Evolutionary conservation across 2,797 vertebrate species (phyloP).

Genomic region (Lateolabrax maculatus): DNA sequence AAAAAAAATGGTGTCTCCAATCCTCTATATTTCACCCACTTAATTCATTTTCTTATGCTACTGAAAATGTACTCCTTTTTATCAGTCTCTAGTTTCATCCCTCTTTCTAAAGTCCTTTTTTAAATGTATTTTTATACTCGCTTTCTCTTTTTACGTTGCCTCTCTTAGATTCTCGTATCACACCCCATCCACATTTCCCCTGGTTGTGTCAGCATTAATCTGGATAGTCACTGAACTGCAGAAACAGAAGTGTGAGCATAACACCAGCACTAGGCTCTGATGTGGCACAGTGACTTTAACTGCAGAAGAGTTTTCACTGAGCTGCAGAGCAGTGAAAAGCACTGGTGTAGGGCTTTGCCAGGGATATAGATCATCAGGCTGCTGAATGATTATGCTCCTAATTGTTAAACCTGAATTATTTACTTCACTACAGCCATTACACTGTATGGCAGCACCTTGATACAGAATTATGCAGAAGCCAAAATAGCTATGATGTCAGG

Average conservation of each 20-base stretch:
- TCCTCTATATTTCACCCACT: background rate
- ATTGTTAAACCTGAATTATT: slow-evolving; percentile 47
- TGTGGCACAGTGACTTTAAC: slow-evolving; percentile 28
- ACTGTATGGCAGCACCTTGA: background rate
- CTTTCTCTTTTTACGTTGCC: background rate
- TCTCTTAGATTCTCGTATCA: slow-evolving; percentile 25
- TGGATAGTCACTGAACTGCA: slow-evolving; percentile 39
- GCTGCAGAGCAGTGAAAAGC: slow-evolving; percentile 5
- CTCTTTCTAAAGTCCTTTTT: background rate
- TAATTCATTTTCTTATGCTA: background rate
- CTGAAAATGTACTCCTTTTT: background rate
- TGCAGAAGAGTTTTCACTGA: slow-evolving; percentile 17
- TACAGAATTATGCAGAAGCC: too few species aligned
- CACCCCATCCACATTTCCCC: slow-evolving; percentile 32
- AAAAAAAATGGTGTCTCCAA: background rate
- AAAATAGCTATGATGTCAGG: slow-evolving; percentile 3
- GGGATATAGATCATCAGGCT: background rate
- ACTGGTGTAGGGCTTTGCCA: slow-evolving; percentile 10
- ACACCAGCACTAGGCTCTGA: slow-evolving; percentile 1
- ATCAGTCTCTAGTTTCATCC: background rate
- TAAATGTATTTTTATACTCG: background rate
- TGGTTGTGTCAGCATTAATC: slow-evolving; percentile 45
- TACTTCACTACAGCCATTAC: slow-evolving; percentile 2
- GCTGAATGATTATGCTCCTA: slow-evolving; percentile 22
- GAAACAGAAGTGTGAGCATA: slow-evolving; percentile 27